Evolutionary conservation across 2,797 vertebrate species (phyloP).

Genomic region (Premnoplex brunnescens): DNA sequence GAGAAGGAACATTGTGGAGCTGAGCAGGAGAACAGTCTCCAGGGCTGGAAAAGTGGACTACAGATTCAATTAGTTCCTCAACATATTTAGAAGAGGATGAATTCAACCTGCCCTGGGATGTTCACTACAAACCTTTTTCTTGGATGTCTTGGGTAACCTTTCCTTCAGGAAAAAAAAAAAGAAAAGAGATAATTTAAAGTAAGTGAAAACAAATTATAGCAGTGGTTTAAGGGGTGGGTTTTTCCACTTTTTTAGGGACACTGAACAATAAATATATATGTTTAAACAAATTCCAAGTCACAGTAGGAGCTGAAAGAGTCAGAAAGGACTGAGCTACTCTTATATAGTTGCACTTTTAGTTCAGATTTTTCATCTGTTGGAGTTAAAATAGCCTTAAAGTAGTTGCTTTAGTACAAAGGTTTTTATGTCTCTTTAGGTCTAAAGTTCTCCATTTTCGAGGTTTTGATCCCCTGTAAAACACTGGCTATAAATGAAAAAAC

Average conservation of each 20-base stretch:
- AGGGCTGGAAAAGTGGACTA: neutral
- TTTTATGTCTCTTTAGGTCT: neutral
- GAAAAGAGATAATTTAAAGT: neutral
- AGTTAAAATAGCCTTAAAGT: neutral
- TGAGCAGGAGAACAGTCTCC: neutral
- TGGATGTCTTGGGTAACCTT: neutral
- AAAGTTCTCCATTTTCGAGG: neutral
- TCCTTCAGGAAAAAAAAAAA: neutral
- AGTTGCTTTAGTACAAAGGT: neutral
- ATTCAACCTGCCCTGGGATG: neutral
- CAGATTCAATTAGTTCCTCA: neutral
- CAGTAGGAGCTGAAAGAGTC: neutral
- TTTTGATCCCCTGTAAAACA: conserved; percentile 14
- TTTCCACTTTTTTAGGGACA: neutral
- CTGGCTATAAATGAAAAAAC: neutral
- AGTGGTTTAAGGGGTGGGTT: neutral
- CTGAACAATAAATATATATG: neutral
- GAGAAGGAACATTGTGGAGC: neutral
- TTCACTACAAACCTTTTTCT: neutral
- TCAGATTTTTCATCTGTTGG: neutral
- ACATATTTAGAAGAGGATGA: neutral
- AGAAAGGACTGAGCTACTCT: neutral
- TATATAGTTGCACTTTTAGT: neutral
- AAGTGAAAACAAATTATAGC: neutral
- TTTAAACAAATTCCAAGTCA: neutral